Conservation (phyloP, 2,113 vertebrate species). For the Ptilonorhynchus violaceus region DNA sequence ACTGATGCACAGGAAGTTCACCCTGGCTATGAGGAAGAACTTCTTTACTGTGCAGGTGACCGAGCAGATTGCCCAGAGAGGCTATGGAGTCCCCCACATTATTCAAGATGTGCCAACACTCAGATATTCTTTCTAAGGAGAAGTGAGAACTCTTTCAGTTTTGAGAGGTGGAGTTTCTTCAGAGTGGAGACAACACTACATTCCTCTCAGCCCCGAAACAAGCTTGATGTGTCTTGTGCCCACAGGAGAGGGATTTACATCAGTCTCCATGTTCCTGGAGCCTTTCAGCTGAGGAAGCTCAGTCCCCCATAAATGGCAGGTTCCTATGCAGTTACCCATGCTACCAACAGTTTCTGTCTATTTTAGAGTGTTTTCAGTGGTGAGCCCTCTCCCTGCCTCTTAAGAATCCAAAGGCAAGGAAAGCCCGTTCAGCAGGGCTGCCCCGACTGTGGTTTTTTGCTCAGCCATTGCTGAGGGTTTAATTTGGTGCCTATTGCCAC, state of each 20-base stretch:
- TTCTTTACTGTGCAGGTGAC: neutral
- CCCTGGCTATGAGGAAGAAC: neutral
- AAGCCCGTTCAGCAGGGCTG: neutral
- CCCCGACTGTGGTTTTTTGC: neutral
- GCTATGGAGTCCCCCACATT: neutral
- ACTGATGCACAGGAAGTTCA: neutral
- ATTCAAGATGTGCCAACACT: neutral
- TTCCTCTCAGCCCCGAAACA: neutral
- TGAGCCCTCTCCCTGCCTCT: neutral
- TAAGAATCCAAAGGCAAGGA: neutral
- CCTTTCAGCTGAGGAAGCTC: neutral
- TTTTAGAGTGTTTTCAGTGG: neutral
- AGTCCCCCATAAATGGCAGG: rapidly evolving
- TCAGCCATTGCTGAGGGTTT: neutral
- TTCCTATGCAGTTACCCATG: neutral
- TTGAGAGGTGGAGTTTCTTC: neutral
- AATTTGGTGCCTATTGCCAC: neutral
- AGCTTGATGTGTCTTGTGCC: neutral
- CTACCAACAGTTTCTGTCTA: neutral
- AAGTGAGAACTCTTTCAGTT: neutral
- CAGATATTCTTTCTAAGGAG: neutral
- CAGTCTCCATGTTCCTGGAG: neutral
- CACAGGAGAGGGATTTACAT: neutral
- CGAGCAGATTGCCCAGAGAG: neutral
- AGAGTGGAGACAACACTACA: rapidly evolving